These are phyloP conservation scores for Chaetodon auriga DNA, from an alignment of 2,113 vertebrate species.

Conservation along the genomic window DNA sequence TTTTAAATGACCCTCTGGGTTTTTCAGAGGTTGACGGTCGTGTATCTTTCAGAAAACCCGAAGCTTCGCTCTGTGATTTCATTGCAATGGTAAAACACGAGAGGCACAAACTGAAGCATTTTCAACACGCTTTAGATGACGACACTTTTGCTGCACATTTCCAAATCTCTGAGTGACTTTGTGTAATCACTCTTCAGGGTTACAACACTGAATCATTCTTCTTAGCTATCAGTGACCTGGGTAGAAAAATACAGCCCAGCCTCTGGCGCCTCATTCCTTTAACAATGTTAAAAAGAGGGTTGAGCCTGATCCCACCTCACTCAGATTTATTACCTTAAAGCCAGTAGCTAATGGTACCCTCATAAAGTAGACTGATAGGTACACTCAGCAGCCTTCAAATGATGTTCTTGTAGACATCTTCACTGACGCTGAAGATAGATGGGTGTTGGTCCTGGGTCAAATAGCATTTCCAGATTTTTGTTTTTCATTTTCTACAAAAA, in stretches of 20 bases:
- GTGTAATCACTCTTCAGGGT: not conserved
- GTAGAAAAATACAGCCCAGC: not conserved
- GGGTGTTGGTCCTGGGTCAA: not conserved
- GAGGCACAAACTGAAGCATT: not conserved
- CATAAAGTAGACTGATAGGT: constrained; percentile 1
- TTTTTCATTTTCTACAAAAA: not conserved
- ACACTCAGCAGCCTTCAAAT: not conserved
- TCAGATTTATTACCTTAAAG: constrained; percentile 31
- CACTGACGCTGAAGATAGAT: not conserved
- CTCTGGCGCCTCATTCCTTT: not conserved
- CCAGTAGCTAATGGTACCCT: constrained; percentile 5
- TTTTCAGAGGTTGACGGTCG: not conserved
- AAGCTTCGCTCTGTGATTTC: not conserved
- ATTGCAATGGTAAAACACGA: not conserved
- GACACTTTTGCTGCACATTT: not conserved
- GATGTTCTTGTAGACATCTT: not conserved
- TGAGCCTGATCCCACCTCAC: not conserved
- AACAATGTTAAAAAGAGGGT: not conserved
- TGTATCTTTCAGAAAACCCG: not conserved
- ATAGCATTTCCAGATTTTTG: not conserved
- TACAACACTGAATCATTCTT: not conserved
- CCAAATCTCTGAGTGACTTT: not conserved
- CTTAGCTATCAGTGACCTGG: not conserved
- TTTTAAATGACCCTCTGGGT: not conserved
- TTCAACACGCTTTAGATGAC: not conserved